A percentile compares a stretch with the other conserved stretches of the same genome.
Evolutionary conservation across 2,797 vertebrate genomes (phyloP).

Genomic region (Macropus fuliginosus): DNA sequence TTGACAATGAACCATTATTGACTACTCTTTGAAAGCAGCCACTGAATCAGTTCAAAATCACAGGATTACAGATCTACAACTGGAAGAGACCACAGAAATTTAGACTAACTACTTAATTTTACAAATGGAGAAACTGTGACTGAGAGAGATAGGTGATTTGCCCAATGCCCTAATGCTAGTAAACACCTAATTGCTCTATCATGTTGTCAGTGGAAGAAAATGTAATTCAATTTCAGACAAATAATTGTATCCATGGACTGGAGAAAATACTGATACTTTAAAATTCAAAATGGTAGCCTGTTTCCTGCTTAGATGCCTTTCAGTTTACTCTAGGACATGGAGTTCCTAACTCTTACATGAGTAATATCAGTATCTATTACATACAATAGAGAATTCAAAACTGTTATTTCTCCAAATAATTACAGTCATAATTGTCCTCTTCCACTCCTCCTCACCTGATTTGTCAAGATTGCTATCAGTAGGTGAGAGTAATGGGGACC

Average conservation of each 20-base stretch:
- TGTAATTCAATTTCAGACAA: background rate
- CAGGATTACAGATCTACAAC: background rate
- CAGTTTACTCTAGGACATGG: background rate
- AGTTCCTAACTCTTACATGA: too few species aligned
- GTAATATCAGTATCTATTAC: too few species aligned
- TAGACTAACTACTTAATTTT: background rate
- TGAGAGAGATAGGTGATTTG: background rate
- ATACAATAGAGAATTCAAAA: background rate
- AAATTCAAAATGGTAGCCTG: background rate
- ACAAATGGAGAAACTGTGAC: background rate
- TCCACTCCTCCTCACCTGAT: background rate
- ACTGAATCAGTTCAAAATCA: background rate
- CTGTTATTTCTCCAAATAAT: background rate
- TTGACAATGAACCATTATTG: background rate
- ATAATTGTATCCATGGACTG: background rate
- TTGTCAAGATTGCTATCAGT: background rate
- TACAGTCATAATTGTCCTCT: background rate
- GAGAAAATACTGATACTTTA: background rate
- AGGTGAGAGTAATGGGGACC: background rate
- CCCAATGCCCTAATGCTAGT: background rate
- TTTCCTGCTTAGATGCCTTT: background rate
- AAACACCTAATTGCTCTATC: background rate
- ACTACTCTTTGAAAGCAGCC: background rate
- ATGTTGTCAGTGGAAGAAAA: background rate
- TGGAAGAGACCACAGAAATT: background rate